Conservation (phyloP, 2,888 invertebrate species). For the Hyposoter dolosus region DNA sequence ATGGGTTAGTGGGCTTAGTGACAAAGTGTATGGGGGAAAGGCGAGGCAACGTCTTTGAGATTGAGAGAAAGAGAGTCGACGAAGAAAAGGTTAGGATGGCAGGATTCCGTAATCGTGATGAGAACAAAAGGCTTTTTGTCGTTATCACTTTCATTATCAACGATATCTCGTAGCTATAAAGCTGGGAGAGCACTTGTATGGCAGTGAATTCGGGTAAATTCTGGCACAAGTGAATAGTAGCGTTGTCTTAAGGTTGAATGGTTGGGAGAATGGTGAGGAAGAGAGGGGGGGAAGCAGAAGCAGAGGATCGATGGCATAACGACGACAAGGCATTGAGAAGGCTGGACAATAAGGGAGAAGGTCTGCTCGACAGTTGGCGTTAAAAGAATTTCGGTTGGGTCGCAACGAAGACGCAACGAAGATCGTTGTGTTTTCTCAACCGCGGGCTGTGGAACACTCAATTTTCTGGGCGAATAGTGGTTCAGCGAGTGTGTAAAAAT, state of each 20-base stretch:
- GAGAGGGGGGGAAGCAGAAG: background rate
- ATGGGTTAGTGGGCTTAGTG: slow-evolving; percentile 15
- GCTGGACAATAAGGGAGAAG: slow-evolving; percentile 29
- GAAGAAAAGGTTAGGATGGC: background rate
- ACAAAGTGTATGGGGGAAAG: background rate
- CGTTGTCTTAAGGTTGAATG: background rate
- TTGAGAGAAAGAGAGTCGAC: background rate
- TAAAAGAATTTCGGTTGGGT: slow-evolving; percentile 34
- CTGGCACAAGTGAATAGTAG: background rate
- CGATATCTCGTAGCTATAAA: background rate
- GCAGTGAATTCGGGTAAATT: background rate
- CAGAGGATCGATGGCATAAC: slow-evolving; percentile 47
- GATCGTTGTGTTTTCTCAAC: slow-evolving; percentile 72
- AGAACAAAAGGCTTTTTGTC: slow-evolving; percentile 20
- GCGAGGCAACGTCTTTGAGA: slow-evolving; percentile 16
- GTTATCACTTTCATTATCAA: slow-evolving; percentile 16
- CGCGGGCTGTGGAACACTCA: slow-evolving; percentile 73
- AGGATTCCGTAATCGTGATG: background rate
- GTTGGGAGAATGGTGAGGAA: slow-evolving; percentile 5
- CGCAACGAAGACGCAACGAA: slow-evolving; percentile 18
- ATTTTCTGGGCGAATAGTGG: slow-evolving; percentile 78
- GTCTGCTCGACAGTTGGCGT: slow-evolving; percentile 31
- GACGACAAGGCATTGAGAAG: slow-evolving; percentile 46
- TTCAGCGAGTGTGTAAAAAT: slow-evolving; percentile 30
- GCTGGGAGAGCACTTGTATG: background rate